Conservation (phyloP, 92 coral and sea anemone genomes). For the Palythoa grandiflora region DNA sequence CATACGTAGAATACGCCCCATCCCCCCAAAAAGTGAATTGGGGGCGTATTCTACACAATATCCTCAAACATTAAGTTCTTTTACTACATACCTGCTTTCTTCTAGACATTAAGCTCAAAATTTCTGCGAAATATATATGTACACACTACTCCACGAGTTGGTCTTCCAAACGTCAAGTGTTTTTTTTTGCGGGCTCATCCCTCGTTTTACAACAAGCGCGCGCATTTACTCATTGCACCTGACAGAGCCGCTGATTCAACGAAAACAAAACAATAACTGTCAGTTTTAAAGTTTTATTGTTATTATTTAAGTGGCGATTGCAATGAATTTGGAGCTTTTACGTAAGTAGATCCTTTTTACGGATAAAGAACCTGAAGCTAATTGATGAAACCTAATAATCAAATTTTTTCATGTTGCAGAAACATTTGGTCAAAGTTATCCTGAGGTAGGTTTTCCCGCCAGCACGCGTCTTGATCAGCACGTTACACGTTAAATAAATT, state of each 20-base stretch:
- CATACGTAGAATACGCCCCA: too few relatives aligned
- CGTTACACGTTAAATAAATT: background rate
- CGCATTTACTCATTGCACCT: background rate
- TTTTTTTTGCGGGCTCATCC: constrained; percentile 14
- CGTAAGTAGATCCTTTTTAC: constrained; percentile 75
- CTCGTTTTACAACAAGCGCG: background rate
- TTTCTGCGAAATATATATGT: background rate
- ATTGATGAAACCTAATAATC: background rate
- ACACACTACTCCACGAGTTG: too few relatives aligned
- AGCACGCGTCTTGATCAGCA: background rate
- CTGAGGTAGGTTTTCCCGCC: constrained; percentile 79
- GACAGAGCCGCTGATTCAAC: constrained; percentile 9
- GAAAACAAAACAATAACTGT: background rate
- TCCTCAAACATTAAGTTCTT: background rate
- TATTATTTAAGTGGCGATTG: background rate
- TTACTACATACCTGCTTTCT: constrained; percentile 30
- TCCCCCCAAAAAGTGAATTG: too few relatives aligned
- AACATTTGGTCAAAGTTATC: constrained; percentile 99
- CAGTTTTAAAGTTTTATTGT: background rate
- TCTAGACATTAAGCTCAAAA: background rate
- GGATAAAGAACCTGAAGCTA: background rate
- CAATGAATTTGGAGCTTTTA: constrained; percentile 94
- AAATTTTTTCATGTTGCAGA: constrained; percentile 62
- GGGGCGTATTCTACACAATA: too few relatives aligned
- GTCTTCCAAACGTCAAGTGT: background rate